Evolutionary conservation across 1,140 invertebrate genomes (phyloP).

Genomic region (Nixonia krombeini): DNA sequence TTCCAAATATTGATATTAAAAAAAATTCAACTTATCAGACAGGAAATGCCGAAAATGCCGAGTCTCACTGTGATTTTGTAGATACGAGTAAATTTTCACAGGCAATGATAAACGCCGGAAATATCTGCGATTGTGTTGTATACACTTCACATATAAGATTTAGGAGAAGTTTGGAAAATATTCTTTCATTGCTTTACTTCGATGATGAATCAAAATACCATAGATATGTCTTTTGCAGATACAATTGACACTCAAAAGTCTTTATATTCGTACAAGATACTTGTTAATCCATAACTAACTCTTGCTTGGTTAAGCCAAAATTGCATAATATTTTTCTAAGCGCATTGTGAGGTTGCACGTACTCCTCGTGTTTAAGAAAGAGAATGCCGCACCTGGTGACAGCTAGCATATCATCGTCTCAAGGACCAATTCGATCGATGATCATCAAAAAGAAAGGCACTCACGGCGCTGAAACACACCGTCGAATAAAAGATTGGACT

Average conservation of each 20-base stretch:
- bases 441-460: slow-evolving; percentile 16
- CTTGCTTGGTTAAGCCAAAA: slow-evolving; percentile 27
- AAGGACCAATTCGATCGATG: slow-evolving; percentile 48
- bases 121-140: slow-evolving; percentile 9
- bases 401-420: slow-evolving; percentile 56
- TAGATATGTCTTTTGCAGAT: background rate
- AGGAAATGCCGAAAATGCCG: background rate
- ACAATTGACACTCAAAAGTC: background rate
- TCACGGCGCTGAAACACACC: background rate
- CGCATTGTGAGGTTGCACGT: slow-evolving; percentile 14
- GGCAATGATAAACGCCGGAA: background rate
- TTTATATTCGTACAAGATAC: background rate
- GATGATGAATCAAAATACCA: background rate
- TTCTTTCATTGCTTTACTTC: no score
- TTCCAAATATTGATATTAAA: no score
- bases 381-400: slow-evolving; percentile 29
- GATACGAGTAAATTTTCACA: slow-evolving; percentile 11
- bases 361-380: no score
- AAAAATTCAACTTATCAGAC: no score
- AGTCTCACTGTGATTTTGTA: slow-evolving; percentile 20
- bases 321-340: slow-evolving; percentile 59
- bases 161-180: no score
- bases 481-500: background rate
- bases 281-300: no score
- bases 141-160: background rate